Percentiles rank a stretch among this genome's conserved stretches.
These are phyloP conservation scores for Aproaerema taeniolella DNA, from an alignment of 2,888 invertebrate genomes.

Conservation along the genomic window DNA sequence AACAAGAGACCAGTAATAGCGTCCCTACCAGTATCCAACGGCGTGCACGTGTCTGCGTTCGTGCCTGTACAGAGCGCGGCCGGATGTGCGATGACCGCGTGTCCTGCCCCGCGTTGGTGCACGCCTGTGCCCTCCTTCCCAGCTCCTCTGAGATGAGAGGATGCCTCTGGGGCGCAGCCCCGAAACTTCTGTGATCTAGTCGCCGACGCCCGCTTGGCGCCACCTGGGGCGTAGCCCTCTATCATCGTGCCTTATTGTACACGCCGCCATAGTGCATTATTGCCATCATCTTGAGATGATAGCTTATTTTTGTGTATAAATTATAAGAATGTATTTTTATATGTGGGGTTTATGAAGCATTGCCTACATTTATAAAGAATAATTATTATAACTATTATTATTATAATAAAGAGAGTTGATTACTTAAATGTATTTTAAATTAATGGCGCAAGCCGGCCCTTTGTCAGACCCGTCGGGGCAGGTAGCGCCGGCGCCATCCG, in stretches of 20 bases:
- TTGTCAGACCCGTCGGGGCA: slow-evolving; percentile 26
- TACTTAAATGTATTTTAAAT: slow-evolving; percentile 48
- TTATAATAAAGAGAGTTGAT: slow-evolving; percentile 70
- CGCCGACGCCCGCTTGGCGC: slow-evolving; percentile 70
- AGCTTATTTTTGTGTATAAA: slow-evolving; percentile 71
- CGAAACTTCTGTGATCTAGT: slow-evolving; percentile 71
- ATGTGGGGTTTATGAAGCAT: slow-evolving; percentile 68
- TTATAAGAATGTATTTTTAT: slow-evolving; percentile 73
- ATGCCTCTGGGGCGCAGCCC: slow-evolving; percentile 56
- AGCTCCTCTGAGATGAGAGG: slow-evolving; percentile 67
- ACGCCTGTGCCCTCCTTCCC: slow-evolving; percentile 79
- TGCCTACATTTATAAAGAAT: slow-evolving; percentile 69
- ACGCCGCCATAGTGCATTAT: slow-evolving; percentile 76
- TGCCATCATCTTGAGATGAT: slow-evolving; percentile 60
- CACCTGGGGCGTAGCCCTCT: slow-evolving; percentile 72
- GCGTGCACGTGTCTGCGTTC: slow-evolving; percentile 65
- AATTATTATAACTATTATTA: slow-evolving; percentile 60
- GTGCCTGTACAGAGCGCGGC: slow-evolving; percentile 65
- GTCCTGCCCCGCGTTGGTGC: slow-evolving; percentile 79
- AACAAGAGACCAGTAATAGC: slow-evolving; percentile 56
- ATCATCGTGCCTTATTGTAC: slow-evolving; percentile 71
- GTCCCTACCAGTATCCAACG: slow-evolving; percentile 50
- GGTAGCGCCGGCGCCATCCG: slow-evolving; percentile 61
- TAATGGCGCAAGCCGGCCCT: slow-evolving; percentile 11
- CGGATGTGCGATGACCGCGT: slow-evolving; percentile 55